phyloP scores from a whole-genome alignment of 2,797 vertebrate genomes.

The Micropoecilia bifurca region DNA sequence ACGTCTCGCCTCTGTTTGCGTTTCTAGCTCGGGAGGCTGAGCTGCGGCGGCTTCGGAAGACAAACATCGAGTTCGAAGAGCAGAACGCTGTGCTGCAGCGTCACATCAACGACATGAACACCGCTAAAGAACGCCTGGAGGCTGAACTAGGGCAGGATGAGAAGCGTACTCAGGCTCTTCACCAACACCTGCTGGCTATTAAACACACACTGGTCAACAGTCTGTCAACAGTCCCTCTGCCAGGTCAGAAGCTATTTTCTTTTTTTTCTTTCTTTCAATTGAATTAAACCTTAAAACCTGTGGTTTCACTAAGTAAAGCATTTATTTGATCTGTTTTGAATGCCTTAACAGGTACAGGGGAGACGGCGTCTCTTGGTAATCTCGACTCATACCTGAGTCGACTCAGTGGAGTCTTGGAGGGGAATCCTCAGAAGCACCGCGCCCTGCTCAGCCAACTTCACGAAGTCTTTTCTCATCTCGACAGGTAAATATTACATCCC shows the following conservation, averaged over 20 bases:
- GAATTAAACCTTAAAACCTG: neutral
- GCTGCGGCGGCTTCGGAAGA: constrained; percentile 92
- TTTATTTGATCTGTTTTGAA: neutral
- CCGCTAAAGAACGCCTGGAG: constrained; percentile 94
- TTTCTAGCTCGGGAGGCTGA: constrained; percentile 92
- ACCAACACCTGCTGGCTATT: constrained; percentile 91
- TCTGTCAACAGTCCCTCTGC: constrained; percentile 91
- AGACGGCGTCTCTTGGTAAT: constrained; percentile 91
- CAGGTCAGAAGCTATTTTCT: constrained; percentile 78
- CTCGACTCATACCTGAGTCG: constrained; percentile 95
- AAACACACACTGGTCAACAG: constrained; percentile 92
- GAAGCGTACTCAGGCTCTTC: constrained; percentile 90
- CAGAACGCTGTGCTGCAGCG: constrained; percentile 95
- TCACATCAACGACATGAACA: constrained; percentile 96
- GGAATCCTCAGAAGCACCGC: constrained; percentile 91
- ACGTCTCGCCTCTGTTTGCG: neutral
- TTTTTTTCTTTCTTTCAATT: neutral
- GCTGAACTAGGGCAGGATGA: constrained; percentile 94
- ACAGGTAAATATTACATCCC: constrained; percentile 83
- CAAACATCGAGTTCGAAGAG: constrained; percentile 97
- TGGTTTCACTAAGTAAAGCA: neutral
- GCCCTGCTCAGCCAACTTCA: constrained; percentile 90
- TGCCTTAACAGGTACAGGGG: constrained; percentile 86
- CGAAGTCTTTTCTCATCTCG: constrained; percentile 92
- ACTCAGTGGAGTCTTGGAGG: constrained; percentile 90